These are phyloP conservation scores for Daktulosphaira vitifoliae DNA, from an alignment of 1,140 invertebrate genomes.

Conservation along the genomic window DNA sequence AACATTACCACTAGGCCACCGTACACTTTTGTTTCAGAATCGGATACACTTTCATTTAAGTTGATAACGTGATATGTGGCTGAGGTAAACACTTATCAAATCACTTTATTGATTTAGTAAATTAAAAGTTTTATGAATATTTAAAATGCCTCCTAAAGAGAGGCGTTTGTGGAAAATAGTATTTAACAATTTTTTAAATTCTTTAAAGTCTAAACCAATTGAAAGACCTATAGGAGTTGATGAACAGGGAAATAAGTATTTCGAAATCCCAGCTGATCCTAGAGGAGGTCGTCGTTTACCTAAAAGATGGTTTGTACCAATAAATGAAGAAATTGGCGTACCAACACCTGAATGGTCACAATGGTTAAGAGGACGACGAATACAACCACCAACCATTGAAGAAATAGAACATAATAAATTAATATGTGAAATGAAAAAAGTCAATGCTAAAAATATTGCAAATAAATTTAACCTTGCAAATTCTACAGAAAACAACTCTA, in stretches of 20 bases:
- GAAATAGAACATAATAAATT: conserved; percentile 61
- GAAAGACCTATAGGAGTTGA: conserved; percentile 45
- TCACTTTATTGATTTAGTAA: no score
- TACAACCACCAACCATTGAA: conserved; percentile 58
- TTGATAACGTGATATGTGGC: no score
- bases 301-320: conserved; percentile 63
- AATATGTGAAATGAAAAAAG: conserved; percentile 59
- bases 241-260: conserved; percentile 72
- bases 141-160: conserved; percentile 5
- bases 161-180: conserved; percentile 26
- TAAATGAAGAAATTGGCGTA: conserved; percentile 46
- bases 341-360: conserved; percentile 73
- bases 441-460: conserved; percentile 63
- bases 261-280: conserved; percentile 58
- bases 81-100: no score
- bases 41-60: no score
- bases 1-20: no score
- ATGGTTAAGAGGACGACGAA: conserved; percentile 63
- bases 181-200: conserved; percentile 37
- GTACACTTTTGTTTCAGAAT: no score
- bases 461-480: conserved; percentile 34
- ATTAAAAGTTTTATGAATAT: not conserved
- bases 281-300: conserved; percentile 51
- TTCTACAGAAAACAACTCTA: not conserved
- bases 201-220: conserved; percentile 32